Evolutionary conservation across 2,888 invertebrate species (phyloP).

Genomic region (Idaea aversata): DNA sequence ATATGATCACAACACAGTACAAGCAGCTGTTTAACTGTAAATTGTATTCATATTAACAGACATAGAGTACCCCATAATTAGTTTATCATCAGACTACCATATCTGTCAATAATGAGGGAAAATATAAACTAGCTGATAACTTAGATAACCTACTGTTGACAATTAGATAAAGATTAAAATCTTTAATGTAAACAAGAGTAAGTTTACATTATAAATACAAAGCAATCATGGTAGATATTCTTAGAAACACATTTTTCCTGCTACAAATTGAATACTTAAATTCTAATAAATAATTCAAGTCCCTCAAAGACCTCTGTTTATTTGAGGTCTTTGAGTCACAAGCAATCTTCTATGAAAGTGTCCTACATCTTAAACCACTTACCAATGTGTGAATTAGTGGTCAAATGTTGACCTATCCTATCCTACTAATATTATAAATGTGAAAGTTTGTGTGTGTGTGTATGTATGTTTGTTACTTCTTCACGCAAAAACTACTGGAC

Average conservation of each 20-base stretch:
- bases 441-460: no score
- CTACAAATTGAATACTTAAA: not conserved
- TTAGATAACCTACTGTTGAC: slow-evolving; percentile 56
- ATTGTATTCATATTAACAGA: slow-evolving; percentile 17
- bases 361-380: no score
- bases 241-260: not conserved
- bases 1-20: not conserved
- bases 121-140: slow-evolving; percentile 47
- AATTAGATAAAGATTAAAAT: slow-evolving; percentile 46
- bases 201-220: slow-evolving; percentile 17
- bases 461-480: no score
- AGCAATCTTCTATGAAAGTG: no score
- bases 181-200: slow-evolving; percentile 40
- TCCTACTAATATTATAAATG: no score
- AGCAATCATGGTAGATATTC: not conserved
- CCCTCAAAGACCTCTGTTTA: no score
- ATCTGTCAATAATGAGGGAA: slow-evolving; percentile 41
- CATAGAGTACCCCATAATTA: slow-evolving; percentile 15
- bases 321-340: no score
- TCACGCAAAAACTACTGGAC: no score
- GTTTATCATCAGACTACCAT: slow-evolving; percentile 13
- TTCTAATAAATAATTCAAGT: not conserved
- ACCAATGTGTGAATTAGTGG: no score
- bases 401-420: no score
- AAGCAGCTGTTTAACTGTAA: slow-evolving; percentile 4